Conservation (phyloP, 2,797 vertebrate species). For the Channallabes apus region DNA sequence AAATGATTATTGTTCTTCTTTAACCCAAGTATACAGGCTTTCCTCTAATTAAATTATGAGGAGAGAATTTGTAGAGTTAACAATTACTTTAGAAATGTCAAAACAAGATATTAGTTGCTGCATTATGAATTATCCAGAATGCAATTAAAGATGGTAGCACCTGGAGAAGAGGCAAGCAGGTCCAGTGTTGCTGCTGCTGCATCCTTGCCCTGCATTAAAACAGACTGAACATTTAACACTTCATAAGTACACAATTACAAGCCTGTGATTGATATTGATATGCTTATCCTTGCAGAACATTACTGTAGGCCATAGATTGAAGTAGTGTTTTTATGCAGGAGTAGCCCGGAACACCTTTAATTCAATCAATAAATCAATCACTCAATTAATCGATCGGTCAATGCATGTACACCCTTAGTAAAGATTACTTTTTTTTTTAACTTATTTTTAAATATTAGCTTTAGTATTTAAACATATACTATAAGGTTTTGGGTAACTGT, state of each 20-base stretch:
- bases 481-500: neutral
- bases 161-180: slow-evolving; percentile 44
- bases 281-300: neutral
- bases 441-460: neutral
- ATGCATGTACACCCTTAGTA: neutral
- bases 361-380: no score
- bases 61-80: slow-evolving; percentile 54
- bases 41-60: slow-evolving; percentile 57
- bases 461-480: neutral
- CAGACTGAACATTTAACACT: slow-evolving; percentile 58
- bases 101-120: slow-evolving; percentile 50
- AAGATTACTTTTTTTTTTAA: neutral
- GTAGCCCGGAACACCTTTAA: neutral
- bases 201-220: slow-evolving; percentile 52
- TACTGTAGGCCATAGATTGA: neutral
- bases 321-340: neutral
- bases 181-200: slow-evolving; percentile 46
- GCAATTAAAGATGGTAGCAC: slow-evolving; percentile 57
- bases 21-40: slow-evolving; percentile 11
- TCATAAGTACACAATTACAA: slow-evolving; percentile 41
- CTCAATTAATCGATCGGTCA: no score
- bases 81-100: slow-evolving; percentile 58
- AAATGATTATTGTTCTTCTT: slow-evolving; percentile 45
- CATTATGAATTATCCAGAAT: slow-evolving; percentile 53
- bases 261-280: slow-evolving; percentile 10